Evolutionary conservation across 2,797 vertebrate genomes (phyloP).

Genomic region (Arnoldichthys spilopterus): DNA sequence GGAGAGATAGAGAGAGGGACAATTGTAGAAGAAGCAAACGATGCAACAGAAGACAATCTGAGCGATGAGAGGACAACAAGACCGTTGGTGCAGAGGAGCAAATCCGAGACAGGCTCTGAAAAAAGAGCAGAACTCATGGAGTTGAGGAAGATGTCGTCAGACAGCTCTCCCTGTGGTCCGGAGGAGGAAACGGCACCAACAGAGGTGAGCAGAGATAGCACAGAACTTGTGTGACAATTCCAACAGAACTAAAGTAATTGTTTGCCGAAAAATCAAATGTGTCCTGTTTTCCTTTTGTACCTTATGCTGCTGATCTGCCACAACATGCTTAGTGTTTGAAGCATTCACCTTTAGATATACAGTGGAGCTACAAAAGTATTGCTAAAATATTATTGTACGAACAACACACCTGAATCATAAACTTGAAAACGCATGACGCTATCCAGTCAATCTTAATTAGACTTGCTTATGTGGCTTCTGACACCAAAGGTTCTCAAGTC

Average conservation of each 20-base stretch:
- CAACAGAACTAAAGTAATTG: neutral
- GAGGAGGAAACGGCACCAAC: slow-evolving; percentile 73
- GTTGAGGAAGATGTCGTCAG: slow-evolving; percentile 64
- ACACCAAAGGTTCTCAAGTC: too few relatives aligned
- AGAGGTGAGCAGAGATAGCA: slow-evolving; percentile 66
- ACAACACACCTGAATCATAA: too few relatives aligned
- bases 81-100: slow-evolving; percentile 46
- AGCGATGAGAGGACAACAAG: slow-evolving; percentile 30
- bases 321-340: too few relatives aligned
- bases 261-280: neutral
- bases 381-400: too few relatives aligned
- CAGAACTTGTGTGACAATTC: neutral
- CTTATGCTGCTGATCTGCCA: too few relatives aligned
- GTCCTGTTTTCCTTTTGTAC: too few relatives aligned
- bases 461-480: too few relatives aligned
- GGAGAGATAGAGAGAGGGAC: slow-evolving; percentile 14
- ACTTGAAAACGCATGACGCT: too few relatives aligned
- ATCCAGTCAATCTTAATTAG: too few relatives aligned
- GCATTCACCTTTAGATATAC: too few relatives aligned
- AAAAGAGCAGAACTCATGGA: slow-evolving; percentile 49
- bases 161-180: slow-evolving; percentile 67
- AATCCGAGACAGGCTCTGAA: slow-evolving; percentile 54
- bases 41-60: slow-evolving; percentile 7
- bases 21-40: slow-evolving; percentile 54
- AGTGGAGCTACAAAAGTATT: too few relatives aligned